These are phyloP conservation scores for Byasa hedistus DNA, from an alignment of 2,888 invertebrate species.

Conservation along the genomic window DNA sequence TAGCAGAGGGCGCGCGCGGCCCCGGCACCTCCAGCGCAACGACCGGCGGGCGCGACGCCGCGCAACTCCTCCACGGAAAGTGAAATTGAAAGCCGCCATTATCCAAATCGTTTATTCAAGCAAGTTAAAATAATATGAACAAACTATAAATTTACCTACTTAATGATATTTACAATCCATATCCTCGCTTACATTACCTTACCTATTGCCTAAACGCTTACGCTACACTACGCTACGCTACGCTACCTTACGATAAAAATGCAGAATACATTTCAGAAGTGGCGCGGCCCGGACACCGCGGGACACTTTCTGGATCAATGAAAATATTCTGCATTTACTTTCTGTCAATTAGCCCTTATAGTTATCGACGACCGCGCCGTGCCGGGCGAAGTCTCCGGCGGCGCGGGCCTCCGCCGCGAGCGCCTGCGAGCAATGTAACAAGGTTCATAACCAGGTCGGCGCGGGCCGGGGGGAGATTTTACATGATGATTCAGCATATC, in stretches of 20 bases:
- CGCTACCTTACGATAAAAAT: conserved; percentile 26
- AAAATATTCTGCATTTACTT: conserved; percentile 70
- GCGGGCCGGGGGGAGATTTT: neutral
- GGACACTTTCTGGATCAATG: conserved; percentile 40
- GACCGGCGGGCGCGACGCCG: too few relatives aligned
- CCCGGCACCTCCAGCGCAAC: too few relatives aligned
- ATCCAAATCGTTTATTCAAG: conserved; percentile 80
- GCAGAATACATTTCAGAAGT: conserved; percentile 38
- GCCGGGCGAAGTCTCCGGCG: neutral
- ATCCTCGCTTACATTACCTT: conserved; percentile 70
- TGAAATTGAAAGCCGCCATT: conserved; percentile 56
- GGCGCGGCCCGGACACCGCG: too few relatives aligned
- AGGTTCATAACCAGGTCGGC: conserved; percentile 8
- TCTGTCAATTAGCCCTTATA: conserved; percentile 58
- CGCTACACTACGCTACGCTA: conserved; percentile 40
- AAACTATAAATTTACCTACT: conserved; percentile 80
- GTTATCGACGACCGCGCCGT: conserved; percentile 48
- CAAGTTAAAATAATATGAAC: conserved; percentile 80
- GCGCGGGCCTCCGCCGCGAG: neutral
- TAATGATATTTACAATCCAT: conserved; percentile 79
- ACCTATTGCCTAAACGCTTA: conserved; percentile 69
- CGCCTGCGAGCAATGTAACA: conserved; percentile 20
- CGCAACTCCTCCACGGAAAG: neutral
- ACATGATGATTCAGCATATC: conserved; percentile 1
- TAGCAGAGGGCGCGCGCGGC: too few relatives aligned